phyloP scores from a whole-genome alignment of 2,113 vertebrate genomes.

The Gobius niger region DNA sequence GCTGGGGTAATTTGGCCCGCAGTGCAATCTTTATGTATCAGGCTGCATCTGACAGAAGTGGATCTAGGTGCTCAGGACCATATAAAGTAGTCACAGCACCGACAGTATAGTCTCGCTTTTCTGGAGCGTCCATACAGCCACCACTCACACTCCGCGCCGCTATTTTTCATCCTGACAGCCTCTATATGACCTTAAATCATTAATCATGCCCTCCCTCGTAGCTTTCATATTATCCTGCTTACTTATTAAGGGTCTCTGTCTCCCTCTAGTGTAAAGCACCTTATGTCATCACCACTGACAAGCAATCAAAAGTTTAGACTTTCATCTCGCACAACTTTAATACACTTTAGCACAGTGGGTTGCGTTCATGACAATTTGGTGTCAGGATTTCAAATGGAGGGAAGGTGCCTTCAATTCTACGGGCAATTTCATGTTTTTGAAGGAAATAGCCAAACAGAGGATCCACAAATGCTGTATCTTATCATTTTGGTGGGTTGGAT shows the following conservation, averaged over 20 bases:
- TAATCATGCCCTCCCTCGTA: conserved; percentile 23
- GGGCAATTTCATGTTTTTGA: too few species aligned
- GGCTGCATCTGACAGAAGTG: background rate
- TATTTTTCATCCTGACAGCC: conserved; percentile 8
- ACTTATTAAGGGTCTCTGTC: conserved; percentile 67
- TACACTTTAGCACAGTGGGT: background rate
- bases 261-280: conserved; percentile 70
- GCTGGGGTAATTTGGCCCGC: conserved; percentile 6
- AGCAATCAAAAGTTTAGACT: conserved; percentile 17
- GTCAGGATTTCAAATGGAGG: too few species aligned
- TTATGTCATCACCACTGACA: conserved; percentile 40
- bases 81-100: background rate
- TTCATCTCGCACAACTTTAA: background rate
- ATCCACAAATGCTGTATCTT: too few species aligned
- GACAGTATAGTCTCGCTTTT: background rate
- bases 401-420: too few species aligned
- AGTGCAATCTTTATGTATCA: conserved; percentile 14
- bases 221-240: background rate
- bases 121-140: background rate
- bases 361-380: too few species aligned
- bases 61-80: background rate
- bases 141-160: background rate
- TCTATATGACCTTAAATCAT: conserved; percentile 31
- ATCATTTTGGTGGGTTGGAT: too few species aligned
- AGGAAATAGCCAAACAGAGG: too few species aligned